phyloP scores from a whole-genome alignment of 30 jellyfish, hydroid and myxozoan species.

The Aurelia sp. region DNA sequence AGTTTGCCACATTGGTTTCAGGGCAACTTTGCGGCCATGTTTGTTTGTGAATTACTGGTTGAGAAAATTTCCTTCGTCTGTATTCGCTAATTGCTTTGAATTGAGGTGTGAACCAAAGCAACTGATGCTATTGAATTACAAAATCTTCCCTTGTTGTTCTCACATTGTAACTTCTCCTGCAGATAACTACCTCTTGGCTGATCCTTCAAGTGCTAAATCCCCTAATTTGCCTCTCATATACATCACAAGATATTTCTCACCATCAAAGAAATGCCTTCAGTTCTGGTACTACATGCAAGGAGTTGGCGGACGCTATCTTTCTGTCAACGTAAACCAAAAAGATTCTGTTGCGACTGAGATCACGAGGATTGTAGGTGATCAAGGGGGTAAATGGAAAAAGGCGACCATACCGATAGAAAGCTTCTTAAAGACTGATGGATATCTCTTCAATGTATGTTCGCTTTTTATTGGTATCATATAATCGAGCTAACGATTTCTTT shows the following conservation, averaged over 20 bases:
- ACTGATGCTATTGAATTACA: too few relatives aligned
- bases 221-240: slow-evolving; percentile 45
- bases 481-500: too few relatives aligned
- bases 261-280: slow-evolving; percentile 50
- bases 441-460: slow-evolving; percentile 23
- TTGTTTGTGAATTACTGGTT: too few relatives aligned
- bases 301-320: slow-evolving; percentile 37
- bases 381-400: slow-evolving; percentile 55
- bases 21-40: too few relatives aligned
- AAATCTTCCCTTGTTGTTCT: too few relatives aligned
- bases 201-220: slow-evolving; percentile 30
- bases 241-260: slow-evolving; percentile 45
- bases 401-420: slow-evolving; percentile 43
- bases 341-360: slow-evolving; percentile 22
- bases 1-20: too few relatives aligned
- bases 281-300: slow-evolving; percentile 69
- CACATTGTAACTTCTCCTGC: background rate
- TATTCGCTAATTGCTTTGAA: too few relatives aligned
- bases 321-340: slow-evolving; percentile 35
- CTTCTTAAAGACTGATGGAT: slow-evolving; percentile 14
- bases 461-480: background rate
- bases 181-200: slow-evolving; percentile 65
- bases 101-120: too few relatives aligned
- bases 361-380: slow-evolving; percentile 42
- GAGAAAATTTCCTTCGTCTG: too few relatives aligned